Evolutionary conservation across 2,888 invertebrate species (phyloP), one percentile per base, ranked within the genome.

Genomic region (Chymomyza amoena): DNA sequence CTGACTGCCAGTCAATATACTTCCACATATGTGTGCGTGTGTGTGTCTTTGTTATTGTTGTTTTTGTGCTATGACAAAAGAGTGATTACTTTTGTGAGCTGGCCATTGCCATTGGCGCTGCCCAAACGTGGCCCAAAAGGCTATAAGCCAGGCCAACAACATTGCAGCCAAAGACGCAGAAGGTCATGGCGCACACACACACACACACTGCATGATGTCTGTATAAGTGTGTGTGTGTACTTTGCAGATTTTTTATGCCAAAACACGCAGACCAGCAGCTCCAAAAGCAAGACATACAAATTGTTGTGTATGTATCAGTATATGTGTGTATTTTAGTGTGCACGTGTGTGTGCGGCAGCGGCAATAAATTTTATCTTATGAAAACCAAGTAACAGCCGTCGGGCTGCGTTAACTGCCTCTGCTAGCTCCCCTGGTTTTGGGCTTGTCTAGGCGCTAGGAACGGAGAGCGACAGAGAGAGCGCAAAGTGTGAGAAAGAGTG

Each of bases 321-420:
- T 76, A 54, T 74, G 62, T 76, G 28, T 77, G 65, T 20, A 25
- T 25, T 25, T 25, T 25, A 25, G 54, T 73, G 52, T 61, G 69
- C 70, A 70, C 78, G 78, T 83, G 84, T 54, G 20, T 18, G 20
- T 54, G 54, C 70, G 87, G 75, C 28, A 13, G 61, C 72, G 71
- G 83, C 84, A 87, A 85, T 88, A 88, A 88, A 88, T 85, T 88
- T 76, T 83, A 80, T 85, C 84, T 84, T 82, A 83, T 87, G 81
- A 79, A 83, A 81, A 75, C 85, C 74, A 80, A 88, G 82, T 83
- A 85, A 79, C 82, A 76, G 79, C 67, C 69, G 68, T 66, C 70
- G 39, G 13, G 13, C 39, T 45, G 39, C 13, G 39, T 45, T 45
- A 45, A 45, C 39, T 13, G 39, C 32, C 32, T 7, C 9, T 32